phyloP scores from a whole-genome alignment of 2,113 vertebrate species.

The Myrmecophaga tridactyla region DNA sequence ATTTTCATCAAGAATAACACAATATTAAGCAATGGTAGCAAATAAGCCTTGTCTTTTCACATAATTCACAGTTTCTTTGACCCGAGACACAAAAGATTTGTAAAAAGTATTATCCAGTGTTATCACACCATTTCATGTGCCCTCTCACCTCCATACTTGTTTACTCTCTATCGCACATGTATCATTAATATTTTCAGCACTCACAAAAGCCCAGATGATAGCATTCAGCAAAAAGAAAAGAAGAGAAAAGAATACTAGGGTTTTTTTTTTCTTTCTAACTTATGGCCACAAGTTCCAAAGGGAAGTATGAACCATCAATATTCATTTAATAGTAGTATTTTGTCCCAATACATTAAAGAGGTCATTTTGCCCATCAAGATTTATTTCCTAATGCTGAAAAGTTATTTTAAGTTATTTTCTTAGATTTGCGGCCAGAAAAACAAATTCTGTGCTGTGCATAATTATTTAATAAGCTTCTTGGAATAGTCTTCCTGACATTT shows the following conservation, averaged over 20 bases:
- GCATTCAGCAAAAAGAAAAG: neutral
- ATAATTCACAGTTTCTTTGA: neutral
- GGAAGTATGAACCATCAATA: neutral
- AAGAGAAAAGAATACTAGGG: neutral
- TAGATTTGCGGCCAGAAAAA: constrained; percentile 26
- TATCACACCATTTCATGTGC: neutral
- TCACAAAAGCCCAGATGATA: neutral
- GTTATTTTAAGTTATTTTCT: constrained; percentile 43
- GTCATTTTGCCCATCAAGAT: neutral
- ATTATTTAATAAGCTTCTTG: neutral
- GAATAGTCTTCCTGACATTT: neutral
- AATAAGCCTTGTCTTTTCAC: constrained; percentile 2
- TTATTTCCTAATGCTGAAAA: neutral
- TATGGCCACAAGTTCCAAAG: neutral
- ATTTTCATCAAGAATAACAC: neutral
- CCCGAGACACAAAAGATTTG: neutral
- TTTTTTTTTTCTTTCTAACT: neutral
- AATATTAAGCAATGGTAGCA: neutral
- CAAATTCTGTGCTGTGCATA: neutral
- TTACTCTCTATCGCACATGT: neutral
- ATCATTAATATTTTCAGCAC: neutral
- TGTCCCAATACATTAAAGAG: neutral
- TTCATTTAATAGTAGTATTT: neutral
- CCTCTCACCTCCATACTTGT: neutral
- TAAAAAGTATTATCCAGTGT: neutral